phyloP scores from a whole-genome alignment of 2,888 invertebrate species.

The Fissipunctia ypsillon region DNA sequence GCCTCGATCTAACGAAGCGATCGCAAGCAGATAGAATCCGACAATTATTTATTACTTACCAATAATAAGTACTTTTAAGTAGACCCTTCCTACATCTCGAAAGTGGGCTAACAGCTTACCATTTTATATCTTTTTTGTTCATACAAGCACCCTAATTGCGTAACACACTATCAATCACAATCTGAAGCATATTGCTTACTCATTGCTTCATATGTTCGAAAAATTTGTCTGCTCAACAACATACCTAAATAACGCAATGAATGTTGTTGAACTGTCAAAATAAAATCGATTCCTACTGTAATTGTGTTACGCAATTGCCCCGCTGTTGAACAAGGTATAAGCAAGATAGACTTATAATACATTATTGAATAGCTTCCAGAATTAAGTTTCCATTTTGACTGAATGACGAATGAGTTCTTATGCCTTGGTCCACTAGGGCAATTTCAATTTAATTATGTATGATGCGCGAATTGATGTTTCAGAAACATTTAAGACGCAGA shows the following conservation, averaged over 20 bases:
- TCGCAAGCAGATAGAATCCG: neutral
- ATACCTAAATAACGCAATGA: too few relatives aligned
- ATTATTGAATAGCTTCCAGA: conserved; percentile 9
- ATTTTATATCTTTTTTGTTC: neutral
- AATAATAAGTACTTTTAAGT: neutral
- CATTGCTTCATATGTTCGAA: too few relatives aligned
- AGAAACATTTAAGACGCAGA: neutral
- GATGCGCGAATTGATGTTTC: neutral
- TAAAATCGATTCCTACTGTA: too few relatives aligned
- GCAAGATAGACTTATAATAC: neutral
- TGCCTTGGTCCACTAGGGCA: neutral
- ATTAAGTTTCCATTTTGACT: conserved; percentile 3
- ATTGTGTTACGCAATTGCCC: too few relatives aligned
- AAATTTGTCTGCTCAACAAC: too few relatives aligned
- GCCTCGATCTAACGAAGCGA: too few relatives aligned
- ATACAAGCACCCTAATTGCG: too few relatives aligned
- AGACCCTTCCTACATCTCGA: neutral
- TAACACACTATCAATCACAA: too few relatives aligned
- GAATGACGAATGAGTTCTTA: conserved; percentile 3
- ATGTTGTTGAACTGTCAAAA: too few relatives aligned
- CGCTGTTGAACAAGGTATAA: conserved; percentile 9
- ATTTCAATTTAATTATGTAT: neutral
- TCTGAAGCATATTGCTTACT: too few relatives aligned
- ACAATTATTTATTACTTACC: neutral
- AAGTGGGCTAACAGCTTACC: conserved; percentile 16